Conservation (phyloP, 2,888 invertebrate species). For the Laothoe populi region DNA sequence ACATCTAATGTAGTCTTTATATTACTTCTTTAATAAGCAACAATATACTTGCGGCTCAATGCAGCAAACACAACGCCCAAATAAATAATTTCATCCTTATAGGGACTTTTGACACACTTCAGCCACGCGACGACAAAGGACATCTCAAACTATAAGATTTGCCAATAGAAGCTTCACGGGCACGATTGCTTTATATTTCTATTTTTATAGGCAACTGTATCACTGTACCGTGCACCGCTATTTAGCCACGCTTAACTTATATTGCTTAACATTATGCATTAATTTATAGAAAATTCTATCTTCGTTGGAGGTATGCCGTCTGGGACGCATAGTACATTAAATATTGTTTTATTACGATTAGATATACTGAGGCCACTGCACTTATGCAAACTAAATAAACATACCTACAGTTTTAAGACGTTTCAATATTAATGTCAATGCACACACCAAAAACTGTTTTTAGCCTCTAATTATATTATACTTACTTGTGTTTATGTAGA, state of each 20-base stretch:
- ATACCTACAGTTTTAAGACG: not conserved
- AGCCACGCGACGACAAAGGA: constrained; percentile 16
- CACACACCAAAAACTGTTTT: not conserved
- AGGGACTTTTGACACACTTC: not conserved
- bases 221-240: not conserved
- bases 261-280: constrained; percentile 23
- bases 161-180: not conserved
- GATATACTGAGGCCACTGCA: not conserved
- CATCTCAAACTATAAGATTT: not conserved
- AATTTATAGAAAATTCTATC: constrained; percentile 27
- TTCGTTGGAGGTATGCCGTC: constrained; percentile 11
- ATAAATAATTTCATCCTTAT: not conserved
- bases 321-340: not conserved
- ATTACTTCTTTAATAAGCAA: constrained; percentile 26
- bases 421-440: not conserved
- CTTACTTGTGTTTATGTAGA: not conserved
- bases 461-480: not conserved
- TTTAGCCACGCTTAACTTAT: constrained; percentile 5
- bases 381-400: not conserved
- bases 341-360: not conserved
- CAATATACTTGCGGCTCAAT: constrained; percentile 4
- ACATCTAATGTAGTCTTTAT: constrained; percentile 34
- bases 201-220: not conserved
- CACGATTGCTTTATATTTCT: not conserved
- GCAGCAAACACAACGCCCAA: not conserved